phyloP scores from a whole-genome alignment of 2,113 vertebrate species.

The Gambusia affinis region DNA sequence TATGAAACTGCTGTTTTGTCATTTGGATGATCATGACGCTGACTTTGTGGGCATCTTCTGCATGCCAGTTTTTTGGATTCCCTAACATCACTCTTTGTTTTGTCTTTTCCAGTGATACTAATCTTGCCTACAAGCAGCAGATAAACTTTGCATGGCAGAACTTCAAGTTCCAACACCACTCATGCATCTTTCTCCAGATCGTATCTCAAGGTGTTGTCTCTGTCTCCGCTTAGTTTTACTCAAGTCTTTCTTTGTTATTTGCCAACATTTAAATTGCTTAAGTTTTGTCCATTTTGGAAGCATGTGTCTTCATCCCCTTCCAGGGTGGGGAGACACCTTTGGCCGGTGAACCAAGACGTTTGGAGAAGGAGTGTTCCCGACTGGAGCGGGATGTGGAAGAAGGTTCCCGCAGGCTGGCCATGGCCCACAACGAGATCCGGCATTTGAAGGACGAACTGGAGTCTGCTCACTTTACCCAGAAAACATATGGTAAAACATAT shows the following conservation, averaged over 20 bases:
- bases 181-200: slow-evolving; percentile 24
- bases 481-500: slow-evolving; percentile 69
- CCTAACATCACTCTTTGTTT: slow-evolving; percentile 11
- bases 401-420: slow-evolving; percentile 68
- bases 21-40: not conserved
- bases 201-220: slow-evolving; percentile 27
- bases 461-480: slow-evolving; percentile 73
- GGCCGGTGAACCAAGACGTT: slow-evolving; percentile 34
- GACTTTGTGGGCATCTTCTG: not conserved
- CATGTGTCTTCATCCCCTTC: not conserved
- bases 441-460: slow-evolving; percentile 79
- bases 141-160: slow-evolving; percentile 56
- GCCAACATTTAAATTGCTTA: not conserved
- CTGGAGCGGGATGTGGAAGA: slow-evolving; percentile 77
- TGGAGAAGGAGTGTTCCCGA: slow-evolving; percentile 64
- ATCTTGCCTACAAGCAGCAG: slow-evolving; percentile 15
- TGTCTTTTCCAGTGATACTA: slow-evolving; percentile 37
- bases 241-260: not conserved
- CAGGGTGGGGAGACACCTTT: slow-evolving; percentile 60
- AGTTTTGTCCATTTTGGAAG: not conserved
- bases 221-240: slow-evolving; percentile 4
- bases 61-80: slow-evolving; percentile 11
- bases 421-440: slow-evolving; percentile 79
- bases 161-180: slow-evolving; percentile 16
- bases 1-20: slow-evolving; percentile 14